Evolutionary conservation across 2,888 invertebrate genomes (phyloP), one percentile per base, ranked within the genome.

Genomic region (Aphidius colemani): DNA sequence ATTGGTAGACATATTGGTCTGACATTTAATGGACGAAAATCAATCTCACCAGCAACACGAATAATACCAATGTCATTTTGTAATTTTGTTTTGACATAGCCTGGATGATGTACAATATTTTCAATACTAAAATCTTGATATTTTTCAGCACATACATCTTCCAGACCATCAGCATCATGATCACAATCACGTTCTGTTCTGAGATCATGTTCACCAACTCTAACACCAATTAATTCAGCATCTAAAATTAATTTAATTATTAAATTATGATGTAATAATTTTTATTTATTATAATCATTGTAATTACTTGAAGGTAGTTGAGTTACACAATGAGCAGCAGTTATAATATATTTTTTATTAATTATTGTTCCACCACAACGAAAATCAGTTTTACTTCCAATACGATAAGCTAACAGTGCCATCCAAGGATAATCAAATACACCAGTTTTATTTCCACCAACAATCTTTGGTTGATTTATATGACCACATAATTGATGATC

Each of bases 371-470:
- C 88, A 53, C 81, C 82, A 59, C 77, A 81, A 57, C 73, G 78
- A 64, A 75, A 78, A 61, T 77, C 76, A 7, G 66, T 65, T 7
- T 62, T 45, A 8, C 13, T 50, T 66, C 79, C 71, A 46, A 75
- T 77, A 13, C 76, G 69, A 67, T 91, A 92, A 1, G 87, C 86
- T n/a, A 92, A 76, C 2, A 91, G 82, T 0, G 88, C 90, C 90
- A 92, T 89, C 91, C 91, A 92, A 0, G 92, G 92, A 80, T 87
- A 90, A 71, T 91, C 89, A 49, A 85, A 86, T 6, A 90, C 76
- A 0, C 78, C 79, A 0, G 91, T 88, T 64, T 84, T 82, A 53
- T 87, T 85, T 0, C 91, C 92, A 3, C 87, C 86, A 39, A 86
- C 82, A 55, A 92, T 87, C 71, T 87, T 86, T 53, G 85, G 83